Conservation (phyloP, 2,797 vertebrate species). For the Sylvia borin region DNA sequence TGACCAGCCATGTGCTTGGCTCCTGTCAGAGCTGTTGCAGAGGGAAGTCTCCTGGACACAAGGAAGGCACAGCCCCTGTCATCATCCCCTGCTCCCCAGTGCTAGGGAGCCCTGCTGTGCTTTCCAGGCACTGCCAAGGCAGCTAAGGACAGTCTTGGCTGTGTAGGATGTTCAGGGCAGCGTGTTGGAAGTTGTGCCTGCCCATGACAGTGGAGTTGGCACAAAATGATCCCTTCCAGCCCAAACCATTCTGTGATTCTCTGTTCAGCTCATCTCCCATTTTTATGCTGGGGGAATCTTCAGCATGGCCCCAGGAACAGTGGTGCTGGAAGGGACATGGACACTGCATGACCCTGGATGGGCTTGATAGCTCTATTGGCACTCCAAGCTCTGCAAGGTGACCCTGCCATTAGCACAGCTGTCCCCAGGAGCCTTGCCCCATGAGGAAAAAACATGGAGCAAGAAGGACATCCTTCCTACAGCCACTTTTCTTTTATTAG, state of each 20-base stretch:
- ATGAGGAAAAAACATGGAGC: background rate
- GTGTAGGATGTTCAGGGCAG: background rate
- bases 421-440: background rate
- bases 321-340: background rate
- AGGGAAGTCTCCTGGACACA: background rate
- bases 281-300: rapidly evolving
- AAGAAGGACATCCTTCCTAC: background rate
- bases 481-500: slow-evolving; percentile 8
- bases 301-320: rapidly evolving
- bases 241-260: background rate
- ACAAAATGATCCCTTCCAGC: background rate
- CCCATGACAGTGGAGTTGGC: background rate
- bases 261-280: background rate
- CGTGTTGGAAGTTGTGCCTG: background rate
- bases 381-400: background rate
- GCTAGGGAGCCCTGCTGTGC: background rate
- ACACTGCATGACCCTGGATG: background rate
- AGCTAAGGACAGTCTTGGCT: background rate
- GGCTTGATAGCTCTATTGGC: background rate
- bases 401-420: background rate
- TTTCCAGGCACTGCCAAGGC: background rate
- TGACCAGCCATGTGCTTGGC: rapidly evolving
- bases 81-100: rapidly evolving
- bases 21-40: background rate
- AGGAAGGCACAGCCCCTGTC: rapidly evolving